Evolutionary conservation across 2,888 invertebrate genomes (phyloP).

Genomic region (Eulithis prunata): DNA sequence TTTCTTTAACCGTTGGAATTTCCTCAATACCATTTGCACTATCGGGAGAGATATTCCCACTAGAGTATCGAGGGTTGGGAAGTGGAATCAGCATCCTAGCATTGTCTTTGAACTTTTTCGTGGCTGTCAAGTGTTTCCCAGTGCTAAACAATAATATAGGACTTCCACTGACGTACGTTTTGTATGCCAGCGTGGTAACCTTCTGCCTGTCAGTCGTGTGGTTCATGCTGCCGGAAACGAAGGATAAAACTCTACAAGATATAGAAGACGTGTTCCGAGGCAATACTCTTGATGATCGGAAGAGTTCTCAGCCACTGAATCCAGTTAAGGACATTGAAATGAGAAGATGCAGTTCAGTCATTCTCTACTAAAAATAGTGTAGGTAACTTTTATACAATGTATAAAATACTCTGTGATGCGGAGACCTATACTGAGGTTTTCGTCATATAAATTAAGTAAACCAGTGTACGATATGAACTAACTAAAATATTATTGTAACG

Average conservation of each 20-base stretch:
- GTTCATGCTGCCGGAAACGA: slow-evolving; percentile 87
- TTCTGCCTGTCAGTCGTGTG: slow-evolving; percentile 80
- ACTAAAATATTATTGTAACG: neutral
- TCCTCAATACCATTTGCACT: slow-evolving; percentile 89
- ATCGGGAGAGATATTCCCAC: slow-evolving; percentile 88
- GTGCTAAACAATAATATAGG: slow-evolving; percentile 80
- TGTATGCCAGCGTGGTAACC: slow-evolving; percentile 84
- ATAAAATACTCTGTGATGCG: slow-evolving; percentile 24
- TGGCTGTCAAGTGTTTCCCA: slow-evolving; percentile 87
- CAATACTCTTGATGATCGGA: slow-evolving; percentile 51
- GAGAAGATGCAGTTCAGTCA: slow-evolving; percentile 71
- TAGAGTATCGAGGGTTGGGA: slow-evolving; percentile 85
- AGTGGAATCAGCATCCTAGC: slow-evolving; percentile 86
- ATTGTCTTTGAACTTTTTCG: slow-evolving; percentile 86
- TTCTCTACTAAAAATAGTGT: slow-evolving; percentile 58
- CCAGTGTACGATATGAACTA: neutral
- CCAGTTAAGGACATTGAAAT: slow-evolving; percentile 47
- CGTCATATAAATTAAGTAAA: neutral
- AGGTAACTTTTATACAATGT: slow-evolving; percentile 40
- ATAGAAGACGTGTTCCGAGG: slow-evolving; percentile 85
- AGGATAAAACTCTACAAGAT: slow-evolving; percentile 86
- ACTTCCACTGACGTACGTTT: slow-evolving; percentile 83
- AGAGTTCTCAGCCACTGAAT: slow-evolving; percentile 61
- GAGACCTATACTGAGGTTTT: slow-evolving; percentile 41
- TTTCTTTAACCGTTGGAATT: slow-evolving; percentile 84